Percentiles rank a stretch among this genome's conserved stretches.
Conservation (phyloP, 2,797 vertebrate species). For the Danio tinwini region DNA sequence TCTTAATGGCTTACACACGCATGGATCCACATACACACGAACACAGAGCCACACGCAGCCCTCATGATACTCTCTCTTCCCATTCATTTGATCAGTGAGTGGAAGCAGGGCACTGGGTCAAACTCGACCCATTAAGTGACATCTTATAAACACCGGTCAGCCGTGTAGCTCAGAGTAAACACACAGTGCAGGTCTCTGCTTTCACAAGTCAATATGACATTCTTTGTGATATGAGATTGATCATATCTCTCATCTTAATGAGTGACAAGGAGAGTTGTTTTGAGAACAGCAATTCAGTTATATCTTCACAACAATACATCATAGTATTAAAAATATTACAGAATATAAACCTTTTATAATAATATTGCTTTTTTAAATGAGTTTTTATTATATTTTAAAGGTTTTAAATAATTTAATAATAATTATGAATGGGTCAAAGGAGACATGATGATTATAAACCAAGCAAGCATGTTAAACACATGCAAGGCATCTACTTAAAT, state of each 20-base stretch:
- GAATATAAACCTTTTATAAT: background rate
- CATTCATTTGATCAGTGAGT: constrained; percentile 2
- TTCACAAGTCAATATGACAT: constrained; percentile 19
- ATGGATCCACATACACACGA: constrained; percentile 4
- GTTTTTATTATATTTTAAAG: no score
- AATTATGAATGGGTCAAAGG: no score
- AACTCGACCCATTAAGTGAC: background rate
- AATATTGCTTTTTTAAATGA: background rate
- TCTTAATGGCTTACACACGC: constrained; percentile 12
- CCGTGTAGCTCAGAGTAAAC: background rate
- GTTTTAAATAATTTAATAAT: no score
- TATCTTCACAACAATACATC: background rate
- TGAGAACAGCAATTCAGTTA: background rate
- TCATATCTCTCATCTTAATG: background rate
- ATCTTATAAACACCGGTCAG: constrained; percentile 30
- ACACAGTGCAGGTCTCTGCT: background rate
- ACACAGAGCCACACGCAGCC: background rate
- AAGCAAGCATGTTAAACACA: no score
- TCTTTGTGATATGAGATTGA: background rate
- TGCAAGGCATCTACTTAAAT: no score
- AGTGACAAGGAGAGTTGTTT: background rate
- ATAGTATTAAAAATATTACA: background rate
- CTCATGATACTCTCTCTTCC: constrained; percentile 14
- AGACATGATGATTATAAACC: no score
- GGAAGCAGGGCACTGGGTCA: constrained; percentile 31